Evolutionary conservation across 2,797 vertebrate species (phyloP), one percentile per base, ranked within the genome.

Genomic region (Lepidocolaptes lacrymiger): DNA sequence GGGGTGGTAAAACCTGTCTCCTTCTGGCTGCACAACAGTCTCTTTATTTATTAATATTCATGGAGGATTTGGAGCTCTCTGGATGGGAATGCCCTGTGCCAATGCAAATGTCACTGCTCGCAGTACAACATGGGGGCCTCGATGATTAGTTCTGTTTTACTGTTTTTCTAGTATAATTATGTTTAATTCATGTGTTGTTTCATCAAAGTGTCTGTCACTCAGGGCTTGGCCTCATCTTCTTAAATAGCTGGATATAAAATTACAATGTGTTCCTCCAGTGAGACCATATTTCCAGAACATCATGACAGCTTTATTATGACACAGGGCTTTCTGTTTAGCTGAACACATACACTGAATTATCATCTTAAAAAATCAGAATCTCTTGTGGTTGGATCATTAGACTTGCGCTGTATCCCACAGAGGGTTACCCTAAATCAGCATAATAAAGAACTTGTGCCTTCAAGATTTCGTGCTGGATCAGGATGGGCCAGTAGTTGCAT

Each of bases 131-230:
- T 0, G 3, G 66, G 61, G 78, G 39, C 76, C 89, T 93, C 3
- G 5, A 86, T 90, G 73, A 88, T 95, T 91, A 93, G 69, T 95
- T 95, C 54, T 94, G 76, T 86, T 96, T 90, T 86, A 86, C 69
- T 96, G 85, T 92, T 93, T 96, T 93, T 91, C 89, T 94, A 67
- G 64, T 72, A 43, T 94, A 93, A 93, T 96, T 95, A 87, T 93
- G 77, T 91, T 94, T 92, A 94, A 95, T 95, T 96, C 85, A 94
- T 93, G 62, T 94, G 94, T 96, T 96, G 79, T 90, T 96, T 90
- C 94, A 97, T 88, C 85, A 54, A 54, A 92, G 37, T 94, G 91
- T 79, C 79, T 93, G 94, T 88, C 94, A 86, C 73, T 96, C 62
- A 89, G 82, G 92, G 85, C 76, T 93, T 95, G 91, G 88, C 85